A percentile compares a stretch with the other conserved stretches of the same genome.
Conservation (phyloP, 2,113 vertebrate species). For the Planiliza haematocheilus region DNA sequence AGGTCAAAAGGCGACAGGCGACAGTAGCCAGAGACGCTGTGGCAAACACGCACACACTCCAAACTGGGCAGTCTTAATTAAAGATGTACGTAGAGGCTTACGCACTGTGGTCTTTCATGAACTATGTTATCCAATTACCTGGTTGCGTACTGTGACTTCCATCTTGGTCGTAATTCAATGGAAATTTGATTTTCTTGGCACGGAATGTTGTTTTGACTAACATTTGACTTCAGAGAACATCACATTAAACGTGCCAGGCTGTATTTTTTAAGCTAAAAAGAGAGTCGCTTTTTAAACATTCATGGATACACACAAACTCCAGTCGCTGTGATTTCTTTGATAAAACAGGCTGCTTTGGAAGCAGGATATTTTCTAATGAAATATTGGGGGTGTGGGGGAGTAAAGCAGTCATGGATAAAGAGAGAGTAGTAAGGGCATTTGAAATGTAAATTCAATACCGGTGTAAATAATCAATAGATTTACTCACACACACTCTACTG, state of each 20-base stretch:
- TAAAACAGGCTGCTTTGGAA: constrained; percentile 41
- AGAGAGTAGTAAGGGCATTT: constrained; percentile 7
- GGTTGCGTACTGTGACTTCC: constrained; percentile 15
- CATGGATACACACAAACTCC: constrained; percentile 19
- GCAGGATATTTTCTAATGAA: constrained; percentile 18
- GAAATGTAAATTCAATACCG: constrained; percentile 49
- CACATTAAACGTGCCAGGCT: constrained; percentile 1
- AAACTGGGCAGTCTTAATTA: constrained; percentile 46
- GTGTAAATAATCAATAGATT: constrained; percentile 61
- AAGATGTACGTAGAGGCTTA: constrained; percentile 33
- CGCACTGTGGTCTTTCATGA: constrained; percentile 47
- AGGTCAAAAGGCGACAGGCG: constrained; percentile 64
- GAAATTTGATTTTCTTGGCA: constrained; percentile 17
- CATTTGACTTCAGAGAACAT: constrained; percentile 3
- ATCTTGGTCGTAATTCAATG: constrained; percentile 29
- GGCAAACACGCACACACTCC: constrained; percentile 44
- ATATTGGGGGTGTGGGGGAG: not conserved
- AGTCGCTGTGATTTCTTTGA: constrained; percentile 29
- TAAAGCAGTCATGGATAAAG: constrained; percentile 21
- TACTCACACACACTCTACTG: constrained; percentile 21
- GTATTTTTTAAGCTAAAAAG: constrained; percentile 4
- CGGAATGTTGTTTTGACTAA: constrained; percentile 24
- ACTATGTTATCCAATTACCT: constrained; percentile 58
- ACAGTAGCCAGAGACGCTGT: constrained; percentile 28
- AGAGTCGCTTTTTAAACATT: constrained; percentile 31